phyloP scores from a whole-genome alignment of 2,113 vertebrate genomes.

The Cnemophilus loriae region DNA sequence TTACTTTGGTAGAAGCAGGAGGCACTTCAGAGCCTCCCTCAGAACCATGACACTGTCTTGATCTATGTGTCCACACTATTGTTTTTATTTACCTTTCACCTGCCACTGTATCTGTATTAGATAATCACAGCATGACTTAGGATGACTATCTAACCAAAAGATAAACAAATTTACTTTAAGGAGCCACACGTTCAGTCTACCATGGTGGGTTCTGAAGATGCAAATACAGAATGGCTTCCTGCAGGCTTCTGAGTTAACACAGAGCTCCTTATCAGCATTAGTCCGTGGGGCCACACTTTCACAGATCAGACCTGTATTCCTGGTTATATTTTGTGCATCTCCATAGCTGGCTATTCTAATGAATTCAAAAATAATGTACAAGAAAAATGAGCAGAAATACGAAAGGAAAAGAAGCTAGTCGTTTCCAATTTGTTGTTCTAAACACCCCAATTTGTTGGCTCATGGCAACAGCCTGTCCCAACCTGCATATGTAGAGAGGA shows the following conservation, averaged over 20 bases:
- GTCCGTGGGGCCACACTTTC: too few relatives aligned
- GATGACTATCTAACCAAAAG: neutral
- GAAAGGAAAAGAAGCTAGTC: neutral
- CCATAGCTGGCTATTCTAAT: neutral
- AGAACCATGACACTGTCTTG: neutral
- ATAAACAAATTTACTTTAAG: neutral
- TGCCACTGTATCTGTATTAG: neutral
- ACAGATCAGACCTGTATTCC: neutral
- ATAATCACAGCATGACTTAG: neutral
- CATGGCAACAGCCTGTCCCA: neutral
- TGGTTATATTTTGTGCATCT: neutral
- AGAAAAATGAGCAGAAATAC: neutral
- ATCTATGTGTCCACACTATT: neutral
- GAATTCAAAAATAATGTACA: neutral
- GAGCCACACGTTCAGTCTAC: fast-evolving
- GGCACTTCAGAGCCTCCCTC: neutral
- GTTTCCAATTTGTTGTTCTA: neutral
- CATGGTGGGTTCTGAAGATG: fast-evolving
- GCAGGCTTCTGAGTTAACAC: neutral
- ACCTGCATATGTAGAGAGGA: fast-evolving
- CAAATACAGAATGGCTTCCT: neutral
- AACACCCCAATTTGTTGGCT: neutral
- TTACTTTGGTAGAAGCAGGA: neutral
- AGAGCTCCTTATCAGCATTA: neutral
- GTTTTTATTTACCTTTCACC: neutral